These are phyloP conservation scores for Miniopterus natalensis DNA, from an alignment of 2,113 vertebrate genomes.

Conservation along the genomic window DNA sequence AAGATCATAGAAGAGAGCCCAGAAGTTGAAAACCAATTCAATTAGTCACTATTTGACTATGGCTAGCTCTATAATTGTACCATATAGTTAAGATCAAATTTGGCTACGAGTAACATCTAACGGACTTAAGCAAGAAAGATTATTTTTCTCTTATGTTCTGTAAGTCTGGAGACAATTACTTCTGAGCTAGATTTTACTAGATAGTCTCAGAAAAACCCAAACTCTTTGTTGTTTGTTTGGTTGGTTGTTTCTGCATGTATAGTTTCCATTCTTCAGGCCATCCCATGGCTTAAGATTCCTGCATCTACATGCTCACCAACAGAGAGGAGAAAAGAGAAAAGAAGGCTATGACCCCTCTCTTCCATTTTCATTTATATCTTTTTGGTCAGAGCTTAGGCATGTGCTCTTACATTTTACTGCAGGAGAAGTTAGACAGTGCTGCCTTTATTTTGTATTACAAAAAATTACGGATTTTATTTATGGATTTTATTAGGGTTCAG, in stretches of 20 bases:
- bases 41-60: neutral
- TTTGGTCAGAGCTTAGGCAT: neutral
- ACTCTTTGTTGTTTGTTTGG: neutral
- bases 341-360: neutral
- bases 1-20: neutral
- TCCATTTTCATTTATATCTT: slow-evolving; percentile 14
- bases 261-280: neutral
- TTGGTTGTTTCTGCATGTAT: neutral
- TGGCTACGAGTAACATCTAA: neutral
- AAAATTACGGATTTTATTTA: neutral
- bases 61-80: neutral
- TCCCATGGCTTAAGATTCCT: neutral
- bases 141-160: neutral
- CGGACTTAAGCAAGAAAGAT: neutral
- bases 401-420: neutral
- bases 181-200: neutral
- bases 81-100: neutral
- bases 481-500: neutral
- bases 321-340: neutral
- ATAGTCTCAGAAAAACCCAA: neutral
- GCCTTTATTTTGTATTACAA: neutral
- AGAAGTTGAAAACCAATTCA: neutral
- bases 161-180: neutral
- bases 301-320: neutral
- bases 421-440: neutral